Evolutionary conservation across 2,797 vertebrate species (phyloP), one percentile per base, ranked within the genome.

Genomic region (Pseudochirops cupreus): DNA sequence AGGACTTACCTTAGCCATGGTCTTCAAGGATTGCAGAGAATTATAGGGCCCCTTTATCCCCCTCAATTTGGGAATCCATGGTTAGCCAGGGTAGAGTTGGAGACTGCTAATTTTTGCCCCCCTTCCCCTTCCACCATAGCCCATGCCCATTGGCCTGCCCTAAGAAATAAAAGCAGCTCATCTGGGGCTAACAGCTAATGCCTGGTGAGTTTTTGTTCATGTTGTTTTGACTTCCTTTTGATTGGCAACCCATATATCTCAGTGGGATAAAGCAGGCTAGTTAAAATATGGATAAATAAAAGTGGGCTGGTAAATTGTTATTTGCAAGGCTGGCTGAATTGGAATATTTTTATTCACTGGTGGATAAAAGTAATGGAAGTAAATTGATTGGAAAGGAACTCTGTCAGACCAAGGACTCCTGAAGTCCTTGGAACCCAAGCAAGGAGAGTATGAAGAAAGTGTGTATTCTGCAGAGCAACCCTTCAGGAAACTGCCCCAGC

Each of bases 281-380:
- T 50, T 87, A 50, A 87, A 87, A 87, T 87, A 39, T 39, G 3
- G 46, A 46, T 26, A 74, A 74, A 39, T 5, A 87, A 87, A 87
- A 87, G 21, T 87, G 39, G 39, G 39, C 39, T 87, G 74, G 39
- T 50, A 50, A 87, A 33, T 94, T 67, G 52, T 56, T 91, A 57
- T 58, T 28, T 3, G 21, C 58, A 54, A 56, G 90, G 9, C 59
- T 1, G 31, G 39, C 67, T 74, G 91, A 54, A 58, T 62, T 0
- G 28, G 92, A 94, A 94, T 92, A 50, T 92, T 94, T n/a, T 91
- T 90, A 54, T 93, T 94, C 91, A 59, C 91, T 53, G 24, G 18
- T 46, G 92, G 92, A 91, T 54, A 58, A 94, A 97, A 87, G 39
- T 1, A 87, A 96, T 39, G 94, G 92, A 95, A 96, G 95, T 93